phyloP scores from a whole-genome alignment of 1,140 invertebrate genomes.

The Spodoptera frugiperda region DNA sequence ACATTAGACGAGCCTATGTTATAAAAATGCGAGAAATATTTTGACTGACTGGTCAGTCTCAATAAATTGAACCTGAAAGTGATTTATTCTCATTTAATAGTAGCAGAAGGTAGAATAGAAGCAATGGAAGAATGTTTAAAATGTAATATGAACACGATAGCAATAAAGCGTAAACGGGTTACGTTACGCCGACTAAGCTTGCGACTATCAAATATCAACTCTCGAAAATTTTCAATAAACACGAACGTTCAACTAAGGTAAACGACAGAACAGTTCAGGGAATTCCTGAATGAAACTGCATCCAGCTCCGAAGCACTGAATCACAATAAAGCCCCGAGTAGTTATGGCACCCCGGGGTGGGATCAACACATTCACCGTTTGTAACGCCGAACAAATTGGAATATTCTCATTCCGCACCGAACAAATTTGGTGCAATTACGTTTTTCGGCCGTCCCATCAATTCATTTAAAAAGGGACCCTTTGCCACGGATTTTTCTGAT shows the following conservation, averaged over 20 bases:
- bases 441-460: slow-evolving; percentile 3
- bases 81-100: too few relatives aligned
- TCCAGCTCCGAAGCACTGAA: slow-evolving; percentile 1
- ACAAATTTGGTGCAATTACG: slow-evolving; percentile 33
- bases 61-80: too few relatives aligned
- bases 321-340: slow-evolving; percentile 20
- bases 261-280: slow-evolving; percentile 17
- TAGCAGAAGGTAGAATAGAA: too few relatives aligned
- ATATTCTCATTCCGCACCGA: slow-evolving; percentile 33
- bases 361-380: slow-evolving; percentile 22
- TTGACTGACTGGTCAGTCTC: too few relatives aligned
- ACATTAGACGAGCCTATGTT: background rate
- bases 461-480: slow-evolving; percentile 16
- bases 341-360: slow-evolving; percentile 22
- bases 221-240: slow-evolving; percentile 23
- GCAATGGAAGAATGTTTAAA: too few relatives aligned
- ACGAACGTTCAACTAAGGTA: slow-evolving; percentile 3
- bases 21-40: too few relatives aligned
- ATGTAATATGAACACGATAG: background rate
- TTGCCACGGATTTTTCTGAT: background rate
- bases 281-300: slow-evolving; percentile 41
- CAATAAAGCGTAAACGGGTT: background rate
- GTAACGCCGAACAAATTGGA: slow-evolving; percentile 43
- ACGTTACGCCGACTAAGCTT: background rate
- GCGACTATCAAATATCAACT: background rate